A percentile compares a stretch with the other conserved stretches of the same genome.
Conservation (phyloP, 2,888 invertebrate species). For the Apotomis betuletana region DNA sequence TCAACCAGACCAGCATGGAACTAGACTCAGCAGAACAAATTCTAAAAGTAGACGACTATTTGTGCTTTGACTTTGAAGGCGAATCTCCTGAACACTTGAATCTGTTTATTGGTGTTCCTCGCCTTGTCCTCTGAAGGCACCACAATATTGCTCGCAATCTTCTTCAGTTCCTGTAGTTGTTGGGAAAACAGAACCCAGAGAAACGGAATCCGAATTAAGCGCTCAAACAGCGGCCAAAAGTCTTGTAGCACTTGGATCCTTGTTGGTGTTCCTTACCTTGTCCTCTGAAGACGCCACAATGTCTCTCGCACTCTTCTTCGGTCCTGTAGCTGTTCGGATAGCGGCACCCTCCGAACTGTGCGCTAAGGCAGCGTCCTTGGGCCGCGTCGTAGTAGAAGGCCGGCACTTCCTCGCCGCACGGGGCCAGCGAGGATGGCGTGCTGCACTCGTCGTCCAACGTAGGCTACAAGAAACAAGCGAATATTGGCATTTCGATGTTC, state of each 20-base stretch:
- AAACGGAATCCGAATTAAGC: no score
- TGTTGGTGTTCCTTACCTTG: constrained; percentile 78
- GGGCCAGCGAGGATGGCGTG: background rate
- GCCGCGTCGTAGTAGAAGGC: constrained; percentile 89
- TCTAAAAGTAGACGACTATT: no score
- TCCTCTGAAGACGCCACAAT: constrained; percentile 88
- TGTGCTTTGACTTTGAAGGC: no score
- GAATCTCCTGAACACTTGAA: no score
- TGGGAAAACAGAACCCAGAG: no score
- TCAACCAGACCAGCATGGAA: no score
- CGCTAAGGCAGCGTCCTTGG: constrained; percentile 86
- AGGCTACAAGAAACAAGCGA: constrained; percentile 29
- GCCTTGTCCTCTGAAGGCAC: background rate
- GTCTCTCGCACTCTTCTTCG: constrained; percentile 90
- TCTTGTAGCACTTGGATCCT: no score
- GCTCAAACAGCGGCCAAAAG: no score
- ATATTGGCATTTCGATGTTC: no score
- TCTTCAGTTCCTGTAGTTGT: no score
- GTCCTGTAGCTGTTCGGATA: constrained; percentile 89
- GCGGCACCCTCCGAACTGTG: constrained; percentile 80
- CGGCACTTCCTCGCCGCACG: constrained; percentile 78
- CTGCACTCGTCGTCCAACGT: constrained; percentile 73
- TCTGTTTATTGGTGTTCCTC: background rate
- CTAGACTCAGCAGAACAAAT: no score
- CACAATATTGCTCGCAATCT: no score